Percentiles rank a stretch among this genome's conserved stretches.
phyloP scores from a whole-genome alignment of 1,140 invertebrate species.

The Tetramorium alpestre region DNA sequence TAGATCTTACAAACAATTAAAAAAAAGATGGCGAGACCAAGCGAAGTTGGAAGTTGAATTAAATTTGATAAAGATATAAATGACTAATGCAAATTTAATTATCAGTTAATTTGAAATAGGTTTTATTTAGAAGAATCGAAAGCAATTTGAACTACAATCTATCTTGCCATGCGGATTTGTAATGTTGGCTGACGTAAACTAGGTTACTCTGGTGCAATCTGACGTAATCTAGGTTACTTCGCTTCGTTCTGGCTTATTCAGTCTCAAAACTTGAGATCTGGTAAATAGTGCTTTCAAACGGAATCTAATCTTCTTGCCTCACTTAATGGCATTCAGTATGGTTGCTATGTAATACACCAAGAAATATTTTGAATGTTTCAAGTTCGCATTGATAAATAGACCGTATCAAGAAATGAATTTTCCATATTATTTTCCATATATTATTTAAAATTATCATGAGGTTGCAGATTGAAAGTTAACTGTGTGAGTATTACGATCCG shows the following conservation, averaged over 20 bases:
- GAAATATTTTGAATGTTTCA: not conserved
- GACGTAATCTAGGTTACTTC: slow-evolving; percentile 47
- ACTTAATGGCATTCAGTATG: not conserved
- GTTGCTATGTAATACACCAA: not conserved
- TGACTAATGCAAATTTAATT: not conserved
- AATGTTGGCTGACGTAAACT: slow-evolving; percentile 19
- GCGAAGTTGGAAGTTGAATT: not conserved
- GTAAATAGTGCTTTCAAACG: slow-evolving; percentile 2
- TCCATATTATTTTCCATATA: not conserved
- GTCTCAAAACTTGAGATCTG: not conserved
- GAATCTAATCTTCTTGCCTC: not conserved
- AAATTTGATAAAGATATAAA: not conserved
- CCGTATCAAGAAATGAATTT: not conserved
- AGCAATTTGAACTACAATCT: slow-evolving; percentile 3
- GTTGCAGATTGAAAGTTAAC: not conserved
- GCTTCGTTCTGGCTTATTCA: slow-evolving; percentile 12
- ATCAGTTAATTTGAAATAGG: not conserved
- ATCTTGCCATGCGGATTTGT: not conserved
- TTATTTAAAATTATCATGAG: not conserved
- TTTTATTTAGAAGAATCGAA: not conserved
- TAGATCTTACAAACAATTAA: not conserved
- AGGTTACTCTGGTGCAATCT: slow-evolving; percentile 16
- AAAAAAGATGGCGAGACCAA: not conserved
- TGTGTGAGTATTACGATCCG: not conserved
- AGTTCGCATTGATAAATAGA: not conserved